Conservation (phyloP, 2,888 invertebrate genomes). For the Ochropacha duplaris region DNA sequence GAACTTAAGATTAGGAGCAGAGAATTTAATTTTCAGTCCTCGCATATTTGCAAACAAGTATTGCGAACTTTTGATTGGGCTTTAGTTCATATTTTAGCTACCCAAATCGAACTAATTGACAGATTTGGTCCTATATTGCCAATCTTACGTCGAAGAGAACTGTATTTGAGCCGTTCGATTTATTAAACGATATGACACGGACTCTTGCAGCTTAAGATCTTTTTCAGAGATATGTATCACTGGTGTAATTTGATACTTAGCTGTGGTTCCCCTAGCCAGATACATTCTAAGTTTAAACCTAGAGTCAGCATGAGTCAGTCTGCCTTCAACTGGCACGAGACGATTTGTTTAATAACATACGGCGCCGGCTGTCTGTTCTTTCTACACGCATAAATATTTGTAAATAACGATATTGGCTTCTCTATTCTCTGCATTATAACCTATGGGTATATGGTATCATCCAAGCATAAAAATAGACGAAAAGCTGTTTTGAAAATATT, state of each 20-base stretch:
- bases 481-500: not conserved
- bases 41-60: not conserved
- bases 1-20: not conserved
- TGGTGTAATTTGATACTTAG: constrained; percentile 37
- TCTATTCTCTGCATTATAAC: not conserved
- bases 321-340: constrained; percentile 31
- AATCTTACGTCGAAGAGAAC: not conserved
- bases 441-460: not conserved
- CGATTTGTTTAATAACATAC: constrained; percentile 43
- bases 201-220: not conserved
- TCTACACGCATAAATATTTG: constrained; percentile 37
- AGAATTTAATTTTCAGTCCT: not conserved
- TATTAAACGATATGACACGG: not conserved
- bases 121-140: not conserved
- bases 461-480: not conserved
- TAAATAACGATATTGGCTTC: constrained; percentile 30
- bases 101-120: not conserved
- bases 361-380: constrained; percentile 21
- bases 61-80: not conserved
- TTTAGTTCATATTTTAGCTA: not conserved
- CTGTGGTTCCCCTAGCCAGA: constrained; percentile 15
- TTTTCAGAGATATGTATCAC: not conserved
- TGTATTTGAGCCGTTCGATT: not conserved
- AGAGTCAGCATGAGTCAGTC: constrained; percentile 48
- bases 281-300: constrained; percentile 50